Conservation (phyloP, 2,113 vertebrate genomes). For the Gracilinanus agilis region DNA sequence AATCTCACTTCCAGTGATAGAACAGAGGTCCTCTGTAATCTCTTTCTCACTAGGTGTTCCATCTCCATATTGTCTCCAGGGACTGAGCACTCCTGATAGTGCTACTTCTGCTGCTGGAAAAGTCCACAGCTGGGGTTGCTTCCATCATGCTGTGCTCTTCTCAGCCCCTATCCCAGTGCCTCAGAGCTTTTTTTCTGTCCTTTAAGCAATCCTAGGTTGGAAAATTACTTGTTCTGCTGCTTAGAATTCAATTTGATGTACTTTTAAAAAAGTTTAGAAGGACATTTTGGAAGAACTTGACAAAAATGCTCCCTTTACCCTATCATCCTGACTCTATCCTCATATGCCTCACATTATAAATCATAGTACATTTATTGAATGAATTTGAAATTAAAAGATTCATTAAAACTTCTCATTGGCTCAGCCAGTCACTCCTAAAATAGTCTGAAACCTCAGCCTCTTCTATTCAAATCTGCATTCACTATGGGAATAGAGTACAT, state of each 20-base stretch:
- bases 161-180: background rate
- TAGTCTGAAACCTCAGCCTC: background rate
- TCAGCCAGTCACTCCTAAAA: background rate
- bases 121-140: background rate
- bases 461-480: background rate
- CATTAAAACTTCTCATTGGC: too few species aligned
- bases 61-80: background rate
- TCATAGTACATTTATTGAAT: background rate
- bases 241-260: background rate
- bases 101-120: background rate
- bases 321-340: background rate
- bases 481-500: background rate
- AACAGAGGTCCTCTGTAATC: background rate
- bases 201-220: background rate
- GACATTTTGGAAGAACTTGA: background rate
- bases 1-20: background rate
- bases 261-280: background rate
- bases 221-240: background rate
- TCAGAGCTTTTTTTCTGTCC: background rate
- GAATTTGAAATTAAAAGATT: background rate
- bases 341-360: background rate
- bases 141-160: background rate
- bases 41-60: background rate
- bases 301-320: background rate
- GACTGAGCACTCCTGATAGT: background rate